Base-by-base conservation (phyloP, 2,797 vertebrate genomes). In the Trachops cirrhosus region DNA sequence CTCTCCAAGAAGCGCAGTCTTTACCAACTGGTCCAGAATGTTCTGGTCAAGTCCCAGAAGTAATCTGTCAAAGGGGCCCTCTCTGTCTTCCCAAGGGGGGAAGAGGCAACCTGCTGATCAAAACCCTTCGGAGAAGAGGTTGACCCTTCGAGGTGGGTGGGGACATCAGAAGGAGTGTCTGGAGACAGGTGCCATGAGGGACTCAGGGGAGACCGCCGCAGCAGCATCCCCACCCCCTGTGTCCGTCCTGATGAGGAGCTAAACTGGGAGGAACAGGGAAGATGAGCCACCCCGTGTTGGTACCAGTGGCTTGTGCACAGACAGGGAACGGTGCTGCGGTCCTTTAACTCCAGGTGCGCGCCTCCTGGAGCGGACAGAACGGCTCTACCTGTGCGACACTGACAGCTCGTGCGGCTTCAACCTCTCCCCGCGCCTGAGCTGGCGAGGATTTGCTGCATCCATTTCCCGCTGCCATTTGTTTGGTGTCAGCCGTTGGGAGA, bases 261-360 rank as follows among this genome's bases (percentile, higher is more conserved):
- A 59, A 78, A 44, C 62, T 57, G 52, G 52, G n/a, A 71, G 37
- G 64, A 71, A 52, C 11, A 7, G 0, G 4, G 6, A 9, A 48
- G 15, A 57, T 11, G 39, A 62, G 14, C 29, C 29, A 83, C 15
- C 19, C 19, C n/a, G 41, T 15, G 16, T n/a, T 3, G 3, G 21
- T 24, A 41, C 0, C 24, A 37, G 19, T 32, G 44, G 7, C 8
- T 34, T 32, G 1, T 21, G 2, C 8, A 0, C 2, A 1, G 50
- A 88, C 39, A 37, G 15, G 39, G 34, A 77, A 44, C 41, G 54
- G 9, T 5, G 18, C 5, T 12, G 14, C 6, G 24, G 14, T 18
- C 22, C 91, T 54, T 68, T 39, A 71, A 50, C 46, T n/a, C 64
- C 71, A 16, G 4, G 0, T 32, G 6, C 9, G 29, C 6, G 0